Evolutionary conservation across 2,113 vertebrate species (phyloP).

Genomic region (Cariama cristata): DNA sequence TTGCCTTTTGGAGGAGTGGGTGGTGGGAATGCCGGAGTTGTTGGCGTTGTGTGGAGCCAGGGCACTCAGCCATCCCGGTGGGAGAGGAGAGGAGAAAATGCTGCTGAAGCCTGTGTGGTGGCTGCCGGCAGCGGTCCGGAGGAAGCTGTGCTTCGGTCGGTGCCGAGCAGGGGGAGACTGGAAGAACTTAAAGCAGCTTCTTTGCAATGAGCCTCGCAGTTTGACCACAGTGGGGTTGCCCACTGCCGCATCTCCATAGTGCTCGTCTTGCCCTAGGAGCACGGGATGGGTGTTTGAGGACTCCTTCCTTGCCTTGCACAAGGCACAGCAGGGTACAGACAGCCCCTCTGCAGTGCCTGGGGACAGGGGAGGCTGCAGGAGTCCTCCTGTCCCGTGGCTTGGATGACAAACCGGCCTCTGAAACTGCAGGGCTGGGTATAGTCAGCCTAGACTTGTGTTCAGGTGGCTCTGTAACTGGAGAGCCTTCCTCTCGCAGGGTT

Average conservation of each 20-base stretch:
- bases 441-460: not conserved
- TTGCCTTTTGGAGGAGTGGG: not conserved
- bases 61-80: accelerated
- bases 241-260: accelerated
- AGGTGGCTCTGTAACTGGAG: not conserved
- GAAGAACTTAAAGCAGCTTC: not conserved
- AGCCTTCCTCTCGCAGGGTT: not conserved
- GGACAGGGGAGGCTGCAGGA: too few species aligned
- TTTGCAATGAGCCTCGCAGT: not conserved
- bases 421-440: not conserved
- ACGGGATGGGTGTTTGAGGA: not conserved
- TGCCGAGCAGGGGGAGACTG: accelerated
- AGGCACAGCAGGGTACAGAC: not conserved
- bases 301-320: not conserved
- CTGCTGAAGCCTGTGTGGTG: accelerated
- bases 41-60: not conserved
- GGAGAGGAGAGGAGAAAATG: not conserved
- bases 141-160: not conserved
- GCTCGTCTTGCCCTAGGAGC: accelerated
- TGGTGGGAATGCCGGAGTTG: not conserved
- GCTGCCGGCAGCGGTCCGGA: not conserved
- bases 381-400: not conserved
- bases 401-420: too few species aligned
- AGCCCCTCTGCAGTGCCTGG: not conserved
- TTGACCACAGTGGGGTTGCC: not conserved